Base-by-base conservation (phyloP, 1,140 invertebrate species). In the Cyclina sinensis region DNA sequence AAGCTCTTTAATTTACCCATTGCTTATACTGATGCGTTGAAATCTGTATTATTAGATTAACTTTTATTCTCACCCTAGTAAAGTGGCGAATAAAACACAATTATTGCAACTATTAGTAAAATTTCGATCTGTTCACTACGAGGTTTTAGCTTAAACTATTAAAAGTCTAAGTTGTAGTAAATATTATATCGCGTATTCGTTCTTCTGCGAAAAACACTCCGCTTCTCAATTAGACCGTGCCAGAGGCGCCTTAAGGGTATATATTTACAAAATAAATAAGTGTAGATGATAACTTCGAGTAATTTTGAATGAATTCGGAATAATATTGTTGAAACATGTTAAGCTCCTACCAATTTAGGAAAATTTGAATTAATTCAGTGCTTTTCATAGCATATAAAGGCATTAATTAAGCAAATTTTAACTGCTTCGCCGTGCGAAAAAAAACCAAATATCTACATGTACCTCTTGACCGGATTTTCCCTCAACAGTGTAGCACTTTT, bases 391-490 rank as follows among this genome's bases (percentile, higher is more conserved):
- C n/a, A n/a, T n/a, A n/a, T n/a, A n/a, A n/a, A n/a, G n/a, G n/a
- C n/a, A n/a, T n/a, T n/a, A n/a, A n/a, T n/a, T n/a, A n/a, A n/a
- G n/a, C n/a, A n/a, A n/a, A n/a, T n/a, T n/a, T n/a, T n/a, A n/a
- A n/a, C n/a, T n/a, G n/a, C n/a, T n/a, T n/a, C n/a, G n/a, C n/a
- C n/a, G n/a, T n/a, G n/a, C n/a, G n/a, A n/a, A n/a, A n/a, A n/a
- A n/a, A n/a, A n/a, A n/a, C n/a, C n/a, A n/a, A n/a, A n/a, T n/a
- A n/a, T n/a, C n/a, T n/a, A n/a, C n/a, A n/a, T n/a, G n/a, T n/a
- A 37, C 74, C 74, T 54, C 48, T 57, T 78, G 74, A 78, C 74
- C 74, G 74, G 74, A 43, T 54, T 78, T 78, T 48, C 74, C 74
- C 74, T 0, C 21, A 32, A 18, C 27, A 32, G 24, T 7, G 3